These are phyloP conservation scores for Taurulus bubalis DNA, from an alignment of 2,113 vertebrate species.

Conservation along the genomic window DNA sequence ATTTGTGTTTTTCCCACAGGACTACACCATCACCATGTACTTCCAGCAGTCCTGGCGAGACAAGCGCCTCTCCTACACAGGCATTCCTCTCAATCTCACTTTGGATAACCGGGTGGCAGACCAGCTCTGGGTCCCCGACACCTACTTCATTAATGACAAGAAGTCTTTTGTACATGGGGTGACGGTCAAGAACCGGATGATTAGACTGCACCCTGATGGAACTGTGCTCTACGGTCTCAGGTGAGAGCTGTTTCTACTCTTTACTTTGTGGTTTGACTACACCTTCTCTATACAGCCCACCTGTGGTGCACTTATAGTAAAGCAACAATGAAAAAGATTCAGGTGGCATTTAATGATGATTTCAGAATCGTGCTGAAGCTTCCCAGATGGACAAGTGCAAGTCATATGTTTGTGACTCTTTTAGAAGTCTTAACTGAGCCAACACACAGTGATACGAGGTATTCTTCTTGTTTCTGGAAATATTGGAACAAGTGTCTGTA, in stretches of 20 bases:
- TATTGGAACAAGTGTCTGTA: no score
- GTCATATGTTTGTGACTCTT: no score
- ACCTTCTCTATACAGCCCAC: no score
- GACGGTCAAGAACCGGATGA: conserved; percentile 95
- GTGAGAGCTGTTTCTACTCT: conserved; percentile 71
- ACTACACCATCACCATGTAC: conserved; percentile 97
- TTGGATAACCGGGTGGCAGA: conserved; percentile 94
- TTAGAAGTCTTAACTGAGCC: no score
- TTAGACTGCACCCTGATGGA: conserved; percentile 93
- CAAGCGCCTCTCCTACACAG: conserved; percentile 94
- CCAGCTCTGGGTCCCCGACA: conserved; percentile 94
- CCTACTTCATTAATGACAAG: conserved; percentile 95
- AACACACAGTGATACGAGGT: no score
- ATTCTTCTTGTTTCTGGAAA: no score
- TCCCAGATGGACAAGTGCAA: no score
- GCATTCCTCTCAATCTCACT: conserved; percentile 93
- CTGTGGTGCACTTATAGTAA: no score
- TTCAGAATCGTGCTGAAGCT: no score
- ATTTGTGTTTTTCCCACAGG: conserved; percentile 76
- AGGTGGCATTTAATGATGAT: no score
- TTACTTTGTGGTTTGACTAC: background rate
- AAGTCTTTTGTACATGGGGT: conserved; percentile 95
- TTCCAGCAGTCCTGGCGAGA: conserved; percentile 97
- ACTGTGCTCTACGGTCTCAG: conserved; percentile 93
- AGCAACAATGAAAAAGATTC: no score